These are phyloP conservation scores for Nasonovia ribisnigri DNA, from an alignment of 2,888 invertebrate genomes.

Conservation along the genomic window DNA sequence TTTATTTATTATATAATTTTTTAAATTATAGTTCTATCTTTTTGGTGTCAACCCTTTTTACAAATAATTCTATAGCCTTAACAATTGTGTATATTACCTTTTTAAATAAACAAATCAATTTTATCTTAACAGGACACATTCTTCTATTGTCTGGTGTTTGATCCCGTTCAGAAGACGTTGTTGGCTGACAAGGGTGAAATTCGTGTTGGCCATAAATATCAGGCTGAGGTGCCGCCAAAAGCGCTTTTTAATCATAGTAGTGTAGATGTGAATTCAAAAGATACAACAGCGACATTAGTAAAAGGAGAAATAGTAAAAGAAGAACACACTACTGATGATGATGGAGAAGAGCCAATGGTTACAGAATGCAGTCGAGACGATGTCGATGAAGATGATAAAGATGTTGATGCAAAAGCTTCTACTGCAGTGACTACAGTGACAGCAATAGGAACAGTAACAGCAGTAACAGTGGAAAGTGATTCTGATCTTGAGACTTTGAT, in stretches of 20 bases:
- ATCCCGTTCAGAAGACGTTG: slow-evolving; percentile 98
- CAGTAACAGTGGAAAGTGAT: slow-evolving; percentile 31
- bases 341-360: background rate
- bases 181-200: slow-evolving; percentile 95
- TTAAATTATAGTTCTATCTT: too few species aligned
- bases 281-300: background rate
- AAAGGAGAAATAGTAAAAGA: slow-evolving; percentile 44
- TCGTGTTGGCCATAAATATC: slow-evolving; percentile 91
- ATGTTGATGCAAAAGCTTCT: background rate
- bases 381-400: background rate
- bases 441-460: slow-evolving; percentile 15
- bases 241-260: slow-evolving; percentile 80
- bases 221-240: slow-evolving; percentile 87
- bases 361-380: background rate
- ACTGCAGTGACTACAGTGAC: slow-evolving; percentile 17
- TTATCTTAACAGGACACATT: slow-evolving; percentile 86
- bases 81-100: background rate
- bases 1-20: too few species aligned
- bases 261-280: background rate
- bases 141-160: slow-evolving; percentile 99
- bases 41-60: background rate
- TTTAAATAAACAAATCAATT: background rate
- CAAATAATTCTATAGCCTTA: background rate
- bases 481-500: slow-evolving; percentile 84
- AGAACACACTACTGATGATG: background rate